These are phyloP conservation scores for Scomber japonicus DNA, from an alignment of 2,113 vertebrate genomes.

Conservation along the genomic window DNA sequence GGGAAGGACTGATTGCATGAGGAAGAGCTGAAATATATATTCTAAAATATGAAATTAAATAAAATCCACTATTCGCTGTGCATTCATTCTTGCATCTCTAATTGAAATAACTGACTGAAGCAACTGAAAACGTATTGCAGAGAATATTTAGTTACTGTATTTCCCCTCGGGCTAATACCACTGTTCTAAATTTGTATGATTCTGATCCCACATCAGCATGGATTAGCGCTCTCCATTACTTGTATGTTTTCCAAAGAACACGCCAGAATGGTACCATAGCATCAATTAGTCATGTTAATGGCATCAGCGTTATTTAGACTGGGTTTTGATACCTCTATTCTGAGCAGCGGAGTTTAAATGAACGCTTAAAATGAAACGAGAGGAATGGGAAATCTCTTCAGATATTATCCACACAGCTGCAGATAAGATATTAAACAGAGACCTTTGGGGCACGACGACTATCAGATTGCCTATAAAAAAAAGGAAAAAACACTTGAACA, in stretches of 20 bases:
- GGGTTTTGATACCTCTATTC: conserved; percentile 49
- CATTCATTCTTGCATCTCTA: background rate
- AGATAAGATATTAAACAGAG: conserved; percentile 78
- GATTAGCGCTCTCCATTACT: conserved; percentile 47
- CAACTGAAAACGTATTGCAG: background rate
- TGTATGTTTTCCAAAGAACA: conserved; percentile 27
- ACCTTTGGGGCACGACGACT: conserved; percentile 61
- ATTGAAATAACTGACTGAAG: conserved; percentile 1
- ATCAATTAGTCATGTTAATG: conserved; percentile 70
- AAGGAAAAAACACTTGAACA: conserved; percentile 33
- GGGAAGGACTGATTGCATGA: background rate
- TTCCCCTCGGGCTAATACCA: background rate
- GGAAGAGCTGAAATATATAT: background rate
- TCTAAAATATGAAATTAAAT: background rate
- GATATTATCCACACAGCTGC: conserved; percentile 63
- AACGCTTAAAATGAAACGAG: conserved; percentile 66
- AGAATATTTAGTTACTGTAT: conserved; percentile 15
- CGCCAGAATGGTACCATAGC: conserved; percentile 17
- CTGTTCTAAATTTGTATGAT: conserved; percentile 39
- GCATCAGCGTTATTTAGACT: conserved; percentile 50
- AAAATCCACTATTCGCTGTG: background rate
- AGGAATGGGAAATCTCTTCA: conserved; percentile 61
- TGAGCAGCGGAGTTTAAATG: conserved; percentile 32
- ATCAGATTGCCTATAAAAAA: conserved; percentile 60
- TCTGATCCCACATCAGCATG: conserved; percentile 46